Evolutionary conservation across 2,888 invertebrate genomes (phyloP).

Genomic region (Drosophila seclusa): DNA sequence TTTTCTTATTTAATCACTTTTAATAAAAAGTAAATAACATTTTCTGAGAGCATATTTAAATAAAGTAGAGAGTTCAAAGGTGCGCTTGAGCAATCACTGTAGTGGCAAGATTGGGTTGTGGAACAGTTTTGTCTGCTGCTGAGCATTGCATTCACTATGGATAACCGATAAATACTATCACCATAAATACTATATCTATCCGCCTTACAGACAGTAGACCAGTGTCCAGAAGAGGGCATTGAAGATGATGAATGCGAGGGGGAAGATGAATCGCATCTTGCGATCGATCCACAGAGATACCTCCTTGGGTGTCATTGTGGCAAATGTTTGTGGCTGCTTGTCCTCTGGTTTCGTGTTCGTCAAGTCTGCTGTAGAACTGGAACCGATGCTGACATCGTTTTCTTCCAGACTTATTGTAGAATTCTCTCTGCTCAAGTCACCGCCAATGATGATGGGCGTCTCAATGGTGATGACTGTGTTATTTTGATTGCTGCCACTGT

Average conservation of each 20-base stretch:
- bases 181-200: too few species aligned
- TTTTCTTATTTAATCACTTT: background rate
- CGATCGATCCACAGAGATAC: conserved; percentile 94
- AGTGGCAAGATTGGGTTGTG: conserved; percentile 28
- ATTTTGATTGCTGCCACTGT: conserved; percentile 70
- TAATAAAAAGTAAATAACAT: too few species aligned
- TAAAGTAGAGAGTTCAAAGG: background rate
- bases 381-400: conserved; percentile 37
- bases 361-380: conserved; percentile 40
- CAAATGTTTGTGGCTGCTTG: conserved; percentile 67
- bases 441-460: conserved; percentile 89
- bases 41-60: background rate
- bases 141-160: conserved; percentile 14
- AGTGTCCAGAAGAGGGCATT: conserved; percentile 93
- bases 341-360: conserved; percentile 29
- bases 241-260: conserved; percentile 91
- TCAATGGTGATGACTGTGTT: conserved; percentile 74
- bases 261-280: conserved; percentile 91
- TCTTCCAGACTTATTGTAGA: conserved; percentile 61
- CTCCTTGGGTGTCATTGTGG: conserved; percentile 95
- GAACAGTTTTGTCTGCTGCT: conserved; percentile 24
- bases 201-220: conserved; percentile 86
- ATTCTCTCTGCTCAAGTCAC: conserved; percentile 48
- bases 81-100: background rate
- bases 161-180: conserved; percentile 1